Evolutionary conservation across 2,797 vertebrate species (phyloP).

Genomic region (Alcedo quadribrachys): DNA sequence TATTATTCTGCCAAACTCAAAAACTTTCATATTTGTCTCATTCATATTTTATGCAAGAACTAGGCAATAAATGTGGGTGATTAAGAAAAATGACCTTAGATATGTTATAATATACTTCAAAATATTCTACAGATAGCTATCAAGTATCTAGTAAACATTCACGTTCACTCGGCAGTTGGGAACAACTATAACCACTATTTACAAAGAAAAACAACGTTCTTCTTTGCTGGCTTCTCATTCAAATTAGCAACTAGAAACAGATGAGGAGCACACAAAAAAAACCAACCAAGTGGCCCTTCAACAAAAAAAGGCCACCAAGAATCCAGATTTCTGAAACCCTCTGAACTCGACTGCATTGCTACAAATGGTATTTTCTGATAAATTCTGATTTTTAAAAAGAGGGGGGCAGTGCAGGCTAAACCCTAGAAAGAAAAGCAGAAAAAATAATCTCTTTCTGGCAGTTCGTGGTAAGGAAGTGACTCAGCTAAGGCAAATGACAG

Average conservation of each 20-base stretch:
- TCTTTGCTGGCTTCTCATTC: not conserved
- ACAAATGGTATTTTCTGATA: conserved; percentile 7
- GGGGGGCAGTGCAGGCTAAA: conserved; percentile 36
- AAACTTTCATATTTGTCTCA: not conserved
- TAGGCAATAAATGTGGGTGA: not conserved
- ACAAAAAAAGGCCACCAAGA: not conserved
- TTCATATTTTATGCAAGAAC: not conserved
- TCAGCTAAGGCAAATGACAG: conserved; percentile 45
- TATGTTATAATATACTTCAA: not conserved
- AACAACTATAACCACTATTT: not conserved
- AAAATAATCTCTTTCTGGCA: conserved; percentile 13
- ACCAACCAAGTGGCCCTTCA: not conserved
- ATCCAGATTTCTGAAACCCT: not conserved
- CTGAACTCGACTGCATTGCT: not conserved
- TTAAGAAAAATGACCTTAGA: not conserved
- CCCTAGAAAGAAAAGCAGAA: conserved; percentile 44
- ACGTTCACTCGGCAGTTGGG: not conserved
- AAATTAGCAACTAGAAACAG: not conserved
- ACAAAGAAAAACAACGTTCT: not conserved
- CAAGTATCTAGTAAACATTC: not conserved
- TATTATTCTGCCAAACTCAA: not conserved
- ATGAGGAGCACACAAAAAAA: not conserved
- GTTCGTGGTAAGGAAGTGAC: conserved; percentile 35
- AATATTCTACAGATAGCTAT: not conserved
- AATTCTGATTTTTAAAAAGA: conserved; percentile 33